These are phyloP conservation scores for Leptopilina clavipes DNA, from an alignment of 1,140 invertebrate genomes.

Conservation along the genomic window DNA sequence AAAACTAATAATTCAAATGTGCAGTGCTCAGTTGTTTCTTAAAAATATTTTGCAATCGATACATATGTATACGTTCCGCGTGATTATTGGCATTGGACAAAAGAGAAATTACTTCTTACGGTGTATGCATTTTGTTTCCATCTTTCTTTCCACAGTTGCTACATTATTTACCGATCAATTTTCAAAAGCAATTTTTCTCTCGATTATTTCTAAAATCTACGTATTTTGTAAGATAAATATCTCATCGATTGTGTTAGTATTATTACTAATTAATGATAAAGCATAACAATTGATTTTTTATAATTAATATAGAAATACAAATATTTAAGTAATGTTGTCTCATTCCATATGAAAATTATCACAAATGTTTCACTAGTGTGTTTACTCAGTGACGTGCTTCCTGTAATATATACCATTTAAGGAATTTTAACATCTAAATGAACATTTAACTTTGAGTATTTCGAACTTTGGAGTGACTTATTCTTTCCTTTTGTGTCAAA, in stretches of 20 bases:
- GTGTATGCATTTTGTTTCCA: constrained; percentile 30
- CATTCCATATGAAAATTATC: neutral
- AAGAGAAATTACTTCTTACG: constrained; percentile 45
- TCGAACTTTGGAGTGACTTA: constrained; percentile 21
- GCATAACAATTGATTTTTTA: neutral
- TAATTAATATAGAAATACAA: neutral
- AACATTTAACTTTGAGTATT: constrained; percentile 1
- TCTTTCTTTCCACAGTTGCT: neutral
- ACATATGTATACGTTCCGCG: neutral
- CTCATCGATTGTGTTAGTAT: no score
- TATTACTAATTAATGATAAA: no score
- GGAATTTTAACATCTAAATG: neutral
- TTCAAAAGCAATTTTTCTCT: neutral
- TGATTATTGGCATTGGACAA: constrained; percentile 16
- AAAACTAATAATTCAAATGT: constrained; percentile 8
- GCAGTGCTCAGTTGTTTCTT: constrained; percentile 1
- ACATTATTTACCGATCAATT: neutral
- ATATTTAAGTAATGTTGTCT: neutral
- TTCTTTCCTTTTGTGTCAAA: constrained; percentile 24
- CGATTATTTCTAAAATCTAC: neutral
- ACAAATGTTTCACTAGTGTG: neutral
- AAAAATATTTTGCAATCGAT: constrained; percentile 10
- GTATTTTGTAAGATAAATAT: no score
- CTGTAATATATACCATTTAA: constrained; percentile 5
- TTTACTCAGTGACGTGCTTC: neutral